Evolutionary conservation across 2,113 vertebrate species (phyloP).

Genomic region (Myrmecobius fasciatus): DNA sequence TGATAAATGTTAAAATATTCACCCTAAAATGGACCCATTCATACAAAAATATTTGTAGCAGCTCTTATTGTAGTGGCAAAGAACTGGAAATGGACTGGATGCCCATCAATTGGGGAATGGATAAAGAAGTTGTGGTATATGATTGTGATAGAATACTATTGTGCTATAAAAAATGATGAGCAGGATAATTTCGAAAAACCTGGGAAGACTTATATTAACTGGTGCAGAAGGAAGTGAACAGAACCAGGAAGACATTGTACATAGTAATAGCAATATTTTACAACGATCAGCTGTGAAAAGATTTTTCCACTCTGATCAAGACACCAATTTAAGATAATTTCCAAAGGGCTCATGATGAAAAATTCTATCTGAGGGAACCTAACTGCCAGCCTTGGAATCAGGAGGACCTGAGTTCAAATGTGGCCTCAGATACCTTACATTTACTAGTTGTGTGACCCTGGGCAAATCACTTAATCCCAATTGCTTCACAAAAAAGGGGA

Average conservation of each 20-base stretch:
- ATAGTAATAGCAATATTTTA: not conserved
- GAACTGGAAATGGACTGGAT: not conserved
- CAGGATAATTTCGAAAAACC: not conserved
- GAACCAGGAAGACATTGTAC: not conserved
- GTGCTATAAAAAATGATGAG: not conserved
- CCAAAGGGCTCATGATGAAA: not conserved
- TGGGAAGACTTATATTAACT: not conserved
- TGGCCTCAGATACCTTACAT: too few species aligned
- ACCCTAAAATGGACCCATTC: slow-evolving; percentile 43
- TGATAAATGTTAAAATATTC: slow-evolving; percentile 66
- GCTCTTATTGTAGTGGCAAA: not conserved
- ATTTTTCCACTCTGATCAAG: not conserved
- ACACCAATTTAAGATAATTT: not conserved
- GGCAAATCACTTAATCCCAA: too few species aligned
- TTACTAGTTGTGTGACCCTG: too few species aligned
- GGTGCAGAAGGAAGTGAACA: not conserved
- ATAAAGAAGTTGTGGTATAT: not conserved
- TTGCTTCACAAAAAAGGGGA: too few species aligned
- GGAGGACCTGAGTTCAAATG: too few species aligned
- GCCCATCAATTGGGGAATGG: not conserved
- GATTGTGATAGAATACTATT: not conserved
- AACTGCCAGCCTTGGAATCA: too few species aligned
- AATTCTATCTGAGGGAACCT: not conserved
- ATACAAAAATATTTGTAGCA: not conserved
- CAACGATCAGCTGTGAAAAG: not conserved